phyloP scores from a whole-genome alignment of 2,113 vertebrate species.

The Peromyscus polionotus region DNA sequence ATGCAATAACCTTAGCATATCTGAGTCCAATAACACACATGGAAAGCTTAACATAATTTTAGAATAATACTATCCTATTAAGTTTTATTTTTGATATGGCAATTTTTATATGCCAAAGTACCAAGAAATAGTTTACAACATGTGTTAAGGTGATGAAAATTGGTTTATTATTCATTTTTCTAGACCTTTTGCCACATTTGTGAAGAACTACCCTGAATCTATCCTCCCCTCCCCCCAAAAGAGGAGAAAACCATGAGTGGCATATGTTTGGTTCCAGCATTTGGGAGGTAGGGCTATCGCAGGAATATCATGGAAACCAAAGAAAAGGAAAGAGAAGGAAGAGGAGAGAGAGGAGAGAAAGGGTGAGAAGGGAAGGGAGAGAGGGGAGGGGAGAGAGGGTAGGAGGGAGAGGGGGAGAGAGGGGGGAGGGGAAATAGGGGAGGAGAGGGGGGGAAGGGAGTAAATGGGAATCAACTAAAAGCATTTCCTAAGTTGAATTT shows the following conservation, averaged over 20 bases:
- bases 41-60: conserved; percentile 12
- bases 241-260: background rate
- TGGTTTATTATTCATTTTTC: background rate
- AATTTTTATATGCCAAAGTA: conserved; percentile 16
- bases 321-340: background rate
- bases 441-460: background rate
- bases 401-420: too few relatives aligned
- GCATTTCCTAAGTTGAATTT: background rate
- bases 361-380: background rate
- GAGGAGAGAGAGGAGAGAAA: background rate
- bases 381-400: too few relatives aligned
- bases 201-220: too few relatives aligned
- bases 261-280: background rate
- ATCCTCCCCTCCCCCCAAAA: background rate
- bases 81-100: conserved; percentile 60
- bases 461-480: background rate
- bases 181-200: background rate
- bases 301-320: background rate
- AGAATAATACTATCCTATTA: conserved; percentile 65
- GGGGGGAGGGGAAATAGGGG: too few relatives aligned
- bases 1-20: conserved; percentile 58
- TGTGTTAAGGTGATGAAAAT: background rate
- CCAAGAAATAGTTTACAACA: conserved; percentile 40
- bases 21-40: conserved; percentile 37
- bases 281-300: background rate